phyloP scores from a whole-genome alignment of 2,797 vertebrate genomes.

The Pangasius macronema region DNA sequence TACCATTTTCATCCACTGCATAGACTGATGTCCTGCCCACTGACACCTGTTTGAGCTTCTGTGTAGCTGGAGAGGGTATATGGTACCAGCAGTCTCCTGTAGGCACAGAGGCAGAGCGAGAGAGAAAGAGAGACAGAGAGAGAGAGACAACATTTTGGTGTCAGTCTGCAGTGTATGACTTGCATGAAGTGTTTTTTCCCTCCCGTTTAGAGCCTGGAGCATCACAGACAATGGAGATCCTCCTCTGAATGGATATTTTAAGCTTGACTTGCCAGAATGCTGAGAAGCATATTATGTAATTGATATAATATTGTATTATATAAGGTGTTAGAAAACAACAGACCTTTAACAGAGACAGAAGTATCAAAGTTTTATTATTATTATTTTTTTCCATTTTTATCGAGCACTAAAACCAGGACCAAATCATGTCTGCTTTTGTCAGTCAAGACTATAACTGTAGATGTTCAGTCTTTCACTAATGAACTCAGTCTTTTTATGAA shows the following conservation, averaged over 20 bases:
- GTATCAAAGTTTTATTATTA: not conserved
- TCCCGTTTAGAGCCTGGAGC: not conserved
- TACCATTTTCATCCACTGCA: slow-evolving; percentile 90
- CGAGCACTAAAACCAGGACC: not conserved
- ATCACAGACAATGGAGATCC: not conserved
- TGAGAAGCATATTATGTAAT: not conserved
- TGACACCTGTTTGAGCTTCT: slow-evolving; percentile 92
- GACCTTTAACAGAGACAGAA: not conserved
- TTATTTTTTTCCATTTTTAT: not conserved
- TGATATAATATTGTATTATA: not conserved
- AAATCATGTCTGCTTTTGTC: not conserved
- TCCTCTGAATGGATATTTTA: not conserved
- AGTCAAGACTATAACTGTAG: not conserved
- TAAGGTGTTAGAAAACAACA: not conserved
- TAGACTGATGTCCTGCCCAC: slow-evolving; percentile 91
- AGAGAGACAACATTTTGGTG: not conserved
- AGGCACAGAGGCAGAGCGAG: not conserved
- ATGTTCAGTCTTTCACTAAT: not conserved
- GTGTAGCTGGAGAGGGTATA: slow-evolving; percentile 89
- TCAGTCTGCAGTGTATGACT: not conserved
- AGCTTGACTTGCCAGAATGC: not conserved
- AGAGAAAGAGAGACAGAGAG: not conserved
- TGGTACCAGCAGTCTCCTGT: slow-evolving; percentile 94
- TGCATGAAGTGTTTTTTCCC: not conserved
- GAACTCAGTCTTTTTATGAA: not conserved